Percentiles rank a stretch among this genome's conserved stretches.
phyloP scores from a whole-genome alignment of 2,113 vertebrate species.

The Trichomycterus rosablanca region DNA sequence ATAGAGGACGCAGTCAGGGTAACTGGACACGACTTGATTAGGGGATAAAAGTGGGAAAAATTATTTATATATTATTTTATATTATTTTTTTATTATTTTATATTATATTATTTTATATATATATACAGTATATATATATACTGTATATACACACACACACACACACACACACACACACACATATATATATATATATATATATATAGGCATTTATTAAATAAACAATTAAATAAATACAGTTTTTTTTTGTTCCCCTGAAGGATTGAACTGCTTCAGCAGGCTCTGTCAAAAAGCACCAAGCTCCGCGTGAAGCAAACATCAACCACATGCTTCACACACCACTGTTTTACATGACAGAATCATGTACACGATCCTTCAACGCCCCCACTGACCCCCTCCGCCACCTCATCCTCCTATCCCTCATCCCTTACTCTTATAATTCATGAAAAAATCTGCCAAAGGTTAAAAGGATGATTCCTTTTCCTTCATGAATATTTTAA shows the following conservation, averaged over 20 bases:
- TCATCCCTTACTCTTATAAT: conserved; percentile 5
- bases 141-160: too few species aligned
- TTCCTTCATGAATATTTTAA: conserved; percentile 20
- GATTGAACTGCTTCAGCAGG: conserved; percentile 18
- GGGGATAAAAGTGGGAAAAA: too few species aligned
- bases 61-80: too few species aligned
- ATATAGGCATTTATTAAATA: too few species aligned
- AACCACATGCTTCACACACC: background rate
- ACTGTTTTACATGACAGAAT: conserved; percentile 39
- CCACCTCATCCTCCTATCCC: background rate
- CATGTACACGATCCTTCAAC: conserved; percentile 31
- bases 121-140: too few species aligned
- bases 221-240: too few species aligned
- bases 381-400: background rate
- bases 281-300: conserved; percentile 12
- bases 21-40: too few species aligned
- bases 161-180: too few species aligned
- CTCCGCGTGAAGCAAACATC: conserved; percentile 27
- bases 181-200: too few species aligned
- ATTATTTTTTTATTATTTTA: too few species aligned
- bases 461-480: conserved; percentile 22
- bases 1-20: too few species aligned
- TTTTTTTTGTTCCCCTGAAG: conserved; percentile 28
- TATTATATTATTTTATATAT: too few species aligned
- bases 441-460: conserved; percentile 6